Base-by-base conservation (phyloP, 2,888 invertebrate species). In the Cenopis cana region DNA sequence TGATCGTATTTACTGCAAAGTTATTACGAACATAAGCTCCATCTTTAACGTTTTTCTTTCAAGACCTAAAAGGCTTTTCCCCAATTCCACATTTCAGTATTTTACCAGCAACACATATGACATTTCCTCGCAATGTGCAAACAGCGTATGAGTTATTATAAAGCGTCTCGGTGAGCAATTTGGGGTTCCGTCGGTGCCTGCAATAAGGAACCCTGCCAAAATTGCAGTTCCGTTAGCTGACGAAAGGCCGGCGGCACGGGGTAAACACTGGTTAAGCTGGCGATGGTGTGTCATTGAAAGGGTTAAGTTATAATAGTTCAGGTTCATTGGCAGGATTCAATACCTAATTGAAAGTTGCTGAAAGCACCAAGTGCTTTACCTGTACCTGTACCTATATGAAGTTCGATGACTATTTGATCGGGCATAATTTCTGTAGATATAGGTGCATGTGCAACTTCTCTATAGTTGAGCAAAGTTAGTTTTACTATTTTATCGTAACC, bases 141-240 rank as follows among this genome's bases (percentile, higher is more conserved):
- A 83, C 84, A 77, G 84, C 85, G 78, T 84, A 87, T 91, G 89
- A 92, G 87, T 89, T 88, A 92, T 82, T 81, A 80, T 79, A 75
- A 81, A 73, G 82, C 85, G 90, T 89, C 88, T 89, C 85, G 77
- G 86, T 85, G 79, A 85, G 90, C 89, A 89, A 91, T 91, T 90
- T 90, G 88, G 85, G 88, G 90, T 89, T 90, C 87, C 84, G 85
- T 82, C 85, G 82, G 80, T 82, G 76, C 46, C 72, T 79, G 79
- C 79, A 81, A 82, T 85, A 82, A 79, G 84, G 84, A 81, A 79
- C 78, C 69, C 82, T 91, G 92, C 92, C 92, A 92, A 90, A 89
- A 89, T 87, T 88, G 87, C 86, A 85, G 83, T 87, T 88, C 88
- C 88, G 85, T 85, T 76, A 71, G 76, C 68, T 76, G 79, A 76